phyloP scores from a whole-genome alignment of 2,888 invertebrate species.

The Seladonia tumulorum region DNA sequence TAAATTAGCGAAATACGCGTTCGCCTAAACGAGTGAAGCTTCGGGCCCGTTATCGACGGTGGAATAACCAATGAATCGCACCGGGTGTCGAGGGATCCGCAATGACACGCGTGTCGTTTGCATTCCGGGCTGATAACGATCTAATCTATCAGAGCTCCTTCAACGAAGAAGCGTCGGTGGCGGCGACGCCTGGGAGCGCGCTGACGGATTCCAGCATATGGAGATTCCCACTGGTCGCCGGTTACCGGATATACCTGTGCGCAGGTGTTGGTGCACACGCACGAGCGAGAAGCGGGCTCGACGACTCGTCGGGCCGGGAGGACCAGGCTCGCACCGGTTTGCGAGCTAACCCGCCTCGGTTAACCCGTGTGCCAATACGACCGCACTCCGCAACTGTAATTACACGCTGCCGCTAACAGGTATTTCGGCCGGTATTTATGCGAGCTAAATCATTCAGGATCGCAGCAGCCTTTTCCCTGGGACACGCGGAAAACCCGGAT shows the following conservation, averaged over 20 bases:
- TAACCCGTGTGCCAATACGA: conserved; percentile 68
- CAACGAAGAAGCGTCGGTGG: conserved; percentile 28
- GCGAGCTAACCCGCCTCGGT: conserved; percentile 63
- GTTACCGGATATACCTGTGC: conserved; percentile 44
- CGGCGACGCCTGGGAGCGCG: conserved; percentile 23
- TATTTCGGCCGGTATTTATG: conserved; percentile 69
- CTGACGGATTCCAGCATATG: conserved; percentile 54
- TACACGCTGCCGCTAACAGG: conserved; percentile 70
- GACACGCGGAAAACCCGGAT: conserved; percentile 2
- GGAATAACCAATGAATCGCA: conserved; percentile 42
- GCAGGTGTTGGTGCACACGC: conserved; percentile 21
- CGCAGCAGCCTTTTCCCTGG: conserved; percentile 21
- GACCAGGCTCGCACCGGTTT: conserved; percentile 38
- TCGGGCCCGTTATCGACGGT: neutral
- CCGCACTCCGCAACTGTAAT: conserved; percentile 73
- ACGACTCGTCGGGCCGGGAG: conserved; percentile 17
- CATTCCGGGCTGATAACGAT: conserved; percentile 47
- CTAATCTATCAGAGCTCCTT: conserved; percentile 45
- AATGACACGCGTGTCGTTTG: conserved; percentile 36
- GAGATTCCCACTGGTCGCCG: conserved; percentile 44
- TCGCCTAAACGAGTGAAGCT: conserved; percentile 15
- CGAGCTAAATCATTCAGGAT: conserved; percentile 76
- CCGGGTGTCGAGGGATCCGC: conserved; percentile 27
- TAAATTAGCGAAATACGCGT: neutral
- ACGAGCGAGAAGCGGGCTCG: neutral